Percentiles rank a stretch among this genome's conserved stretches.
Evolutionary conservation across 2,797 vertebrate species (phyloP).

Genomic region (Characodon lateralis): DNA sequence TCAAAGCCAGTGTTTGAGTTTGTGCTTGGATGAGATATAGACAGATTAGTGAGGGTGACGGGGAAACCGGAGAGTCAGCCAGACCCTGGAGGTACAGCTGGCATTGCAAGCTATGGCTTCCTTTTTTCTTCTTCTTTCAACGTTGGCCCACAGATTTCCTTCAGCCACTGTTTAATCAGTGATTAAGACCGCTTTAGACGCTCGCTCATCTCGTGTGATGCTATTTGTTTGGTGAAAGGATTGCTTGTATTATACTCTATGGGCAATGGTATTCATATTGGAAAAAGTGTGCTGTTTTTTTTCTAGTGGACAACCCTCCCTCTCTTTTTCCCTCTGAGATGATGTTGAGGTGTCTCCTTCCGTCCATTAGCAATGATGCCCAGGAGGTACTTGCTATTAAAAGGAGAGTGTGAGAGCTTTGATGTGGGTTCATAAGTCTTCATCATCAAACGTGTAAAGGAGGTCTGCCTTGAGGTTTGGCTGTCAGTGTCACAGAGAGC

Average conservation of each 20-base stretch:
- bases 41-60: slow-evolving; percentile 74
- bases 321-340: slow-evolving; percentile 50
- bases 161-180: slow-evolving; percentile 75
- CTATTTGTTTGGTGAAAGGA: slow-evolving; percentile 66
- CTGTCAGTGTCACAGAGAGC: slow-evolving; percentile 58
- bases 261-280: slow-evolving; percentile 52
- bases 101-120: slow-evolving; percentile 56
- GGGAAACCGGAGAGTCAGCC: slow-evolving; percentile 54
- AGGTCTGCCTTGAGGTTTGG: slow-evolving; percentile 61
- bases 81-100: slow-evolving; percentile 68
- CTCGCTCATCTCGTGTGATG: slow-evolving; percentile 73
- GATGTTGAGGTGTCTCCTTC: slow-evolving; percentile 66
- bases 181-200: slow-evolving; percentile 67
- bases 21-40: slow-evolving; percentile 77
- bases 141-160: slow-evolving; percentile 54
- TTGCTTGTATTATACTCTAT: slow-evolving; percentile 40
- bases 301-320: slow-evolving; percentile 45
- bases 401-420: slow-evolving; percentile 16
- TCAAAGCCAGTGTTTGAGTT: slow-evolving; percentile 76
- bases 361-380: slow-evolving; percentile 65
- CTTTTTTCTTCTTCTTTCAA: slow-evolving; percentile 41
- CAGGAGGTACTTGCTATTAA: slow-evolving; percentile 49
- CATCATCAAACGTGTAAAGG: slow-evolving; percentile 65
- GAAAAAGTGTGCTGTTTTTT: slow-evolving; percentile 27
- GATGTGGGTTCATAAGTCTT: slow-evolving; percentile 63